Base-by-base conservation (phyloP, 2,797 vertebrate genomes). In the Garrulus glandarius region DNA sequence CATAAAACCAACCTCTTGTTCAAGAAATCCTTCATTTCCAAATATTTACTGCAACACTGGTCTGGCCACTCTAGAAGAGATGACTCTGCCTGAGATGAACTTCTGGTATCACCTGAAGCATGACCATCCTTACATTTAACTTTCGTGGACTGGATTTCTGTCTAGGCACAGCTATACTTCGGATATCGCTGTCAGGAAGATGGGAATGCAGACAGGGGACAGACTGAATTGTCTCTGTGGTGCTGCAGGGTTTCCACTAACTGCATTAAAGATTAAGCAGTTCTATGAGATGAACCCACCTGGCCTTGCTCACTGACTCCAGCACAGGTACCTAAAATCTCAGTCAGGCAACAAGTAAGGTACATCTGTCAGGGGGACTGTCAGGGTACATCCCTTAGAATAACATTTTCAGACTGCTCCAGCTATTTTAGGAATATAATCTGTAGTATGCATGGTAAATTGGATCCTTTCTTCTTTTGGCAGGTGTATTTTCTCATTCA, bases 401-500 rank as follows among this genome's bases (percentile, higher is more conserved):
- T 19, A 82, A 20, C 34, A 46, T 77, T 83, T 93, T 50, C 44
- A 56, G 49, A 15, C 20, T 52, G 21, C 27, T 80, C 32, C n/a
- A 65, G 36, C 27, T 30, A 30, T 75, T 95, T 82, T 50, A 78
- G 43, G 39, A 75, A 30, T 11, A 36, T 21, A 18, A 47, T 77
- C 43, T 64, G 15, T 84, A 13, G 37, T 63, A 5, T 7, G 21
- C 15, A 13, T 59, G 74, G 72, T 79, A 86, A 91, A 87, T 69
- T 10, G 29, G 30, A 32, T 49, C 19, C 32, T 79, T 79, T 67
- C 46, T 74, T 60, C 60, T 61, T 81, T 67, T 74, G 63, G 44
- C 50, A 83, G 72, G 64, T 85, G 88, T 64, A 65, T 94, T 96
- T 96, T 61, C 70, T 85, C 65, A 68, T 81, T 65, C 43, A 5